Conservation (phyloP, 2,888 invertebrate genomes). For the Spodoptera picta region DNA sequence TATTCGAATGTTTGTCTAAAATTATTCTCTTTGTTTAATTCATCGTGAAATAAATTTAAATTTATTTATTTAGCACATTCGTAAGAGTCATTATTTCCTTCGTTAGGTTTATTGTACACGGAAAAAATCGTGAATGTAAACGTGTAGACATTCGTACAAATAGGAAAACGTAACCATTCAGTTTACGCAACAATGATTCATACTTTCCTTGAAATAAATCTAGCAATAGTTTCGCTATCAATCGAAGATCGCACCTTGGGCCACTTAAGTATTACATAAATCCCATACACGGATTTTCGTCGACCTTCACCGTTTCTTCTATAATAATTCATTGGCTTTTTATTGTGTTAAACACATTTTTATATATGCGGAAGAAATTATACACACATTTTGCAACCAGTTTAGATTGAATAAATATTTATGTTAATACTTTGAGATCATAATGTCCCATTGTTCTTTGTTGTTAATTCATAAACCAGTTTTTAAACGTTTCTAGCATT, state of each 20-base stretch:
- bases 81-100: neutral
- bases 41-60: too few relatives aligned
- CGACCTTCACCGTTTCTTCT: slow-evolving; percentile 39
- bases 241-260: slow-evolving; percentile 53
- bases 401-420: slow-evolving; percentile 38
- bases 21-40: too few relatives aligned
- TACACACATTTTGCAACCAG: slow-evolving; percentile 38
- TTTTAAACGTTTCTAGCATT: slow-evolving; percentile 1
- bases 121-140: neutral
- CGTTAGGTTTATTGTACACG: neutral
- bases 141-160: slow-evolving; percentile 22
- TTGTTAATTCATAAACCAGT: slow-evolving; percentile 20
- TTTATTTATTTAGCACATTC: neutral
- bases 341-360: slow-evolving; percentile 15
- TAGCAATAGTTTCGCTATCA: slow-evolving; percentile 50
- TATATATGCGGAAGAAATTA: slow-evolving; percentile 54
- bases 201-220: slow-evolving; percentile 57
- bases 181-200: slow-evolving; percentile 56
- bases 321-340: slow-evolving; percentile 10
- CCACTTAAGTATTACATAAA: slow-evolving; percentile 56
- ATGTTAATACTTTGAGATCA: slow-evolving; percentile 26
- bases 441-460: slow-evolving; percentile 39
- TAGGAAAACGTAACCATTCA: slow-evolving; percentile 32
- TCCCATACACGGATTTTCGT: slow-evolving; percentile 38
- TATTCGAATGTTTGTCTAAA: too few relatives aligned